Conservation (phyloP, 2,797 vertebrate species). For the Acomys russatus region DNA sequence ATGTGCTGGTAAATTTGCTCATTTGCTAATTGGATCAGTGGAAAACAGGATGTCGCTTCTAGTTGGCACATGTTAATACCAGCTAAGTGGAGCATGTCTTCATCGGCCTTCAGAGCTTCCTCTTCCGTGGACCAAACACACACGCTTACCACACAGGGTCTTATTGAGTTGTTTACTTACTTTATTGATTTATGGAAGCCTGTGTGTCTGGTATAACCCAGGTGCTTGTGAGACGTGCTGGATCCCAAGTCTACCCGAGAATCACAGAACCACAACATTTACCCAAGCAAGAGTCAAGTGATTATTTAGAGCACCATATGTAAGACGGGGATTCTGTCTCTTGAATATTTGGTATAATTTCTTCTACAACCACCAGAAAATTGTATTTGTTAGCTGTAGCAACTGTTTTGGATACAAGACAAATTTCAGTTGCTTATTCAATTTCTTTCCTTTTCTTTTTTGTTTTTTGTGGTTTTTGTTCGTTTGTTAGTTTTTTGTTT, state of each 20-base stretch:
- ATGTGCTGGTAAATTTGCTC: not conserved
- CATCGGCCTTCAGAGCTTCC: not conserved
- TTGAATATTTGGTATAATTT: not conserved
- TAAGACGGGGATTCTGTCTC: not conserved
- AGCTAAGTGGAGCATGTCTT: not conserved
- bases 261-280: not conserved
- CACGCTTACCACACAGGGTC: not conserved
- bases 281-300: not conserved
- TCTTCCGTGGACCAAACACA: not conserved
- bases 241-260: not conserved
- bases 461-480: not conserved
- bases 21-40: not conserved
- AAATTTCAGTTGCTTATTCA: not conserved
- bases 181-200: not conserved
- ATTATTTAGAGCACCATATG: not conserved
- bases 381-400: not conserved
- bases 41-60: slow-evolving; percentile 2
- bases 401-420: not conserved
- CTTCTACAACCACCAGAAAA: not conserved
- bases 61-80: slow-evolving; percentile 37
- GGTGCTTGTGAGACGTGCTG: not conserved
- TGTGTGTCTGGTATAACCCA: not conserved
- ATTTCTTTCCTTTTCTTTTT: slow-evolving; percentile 50
- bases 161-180: slow-evolving; percentile 21
- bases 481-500: no score